Percentiles rank a stretch among this genome's conserved stretches.
These are phyloP conservation scores for Microplitis manilae DNA, from an alignment of 2,888 invertebrate species.

Conservation along the genomic window DNA sequence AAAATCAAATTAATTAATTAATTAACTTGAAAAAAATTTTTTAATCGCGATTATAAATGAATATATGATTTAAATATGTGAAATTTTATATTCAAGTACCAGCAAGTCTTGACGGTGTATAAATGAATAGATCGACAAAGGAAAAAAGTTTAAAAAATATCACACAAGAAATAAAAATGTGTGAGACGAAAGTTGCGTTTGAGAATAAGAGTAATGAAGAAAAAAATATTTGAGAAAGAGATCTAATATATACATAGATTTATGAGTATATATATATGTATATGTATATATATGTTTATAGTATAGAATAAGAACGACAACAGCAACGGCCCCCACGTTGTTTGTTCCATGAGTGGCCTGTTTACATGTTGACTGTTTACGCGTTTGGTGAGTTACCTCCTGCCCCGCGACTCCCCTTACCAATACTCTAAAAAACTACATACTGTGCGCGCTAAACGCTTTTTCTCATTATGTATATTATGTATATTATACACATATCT, in stretches of 20 bases:
- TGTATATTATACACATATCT: no score
- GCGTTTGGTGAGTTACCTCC: slow-evolving; percentile 63
- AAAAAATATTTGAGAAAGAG: neutral
- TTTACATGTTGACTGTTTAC: slow-evolving; percentile 73
- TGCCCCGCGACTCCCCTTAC: slow-evolving; percentile 42
- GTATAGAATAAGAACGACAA: slow-evolving; percentile 51
- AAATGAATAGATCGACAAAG: neutral
- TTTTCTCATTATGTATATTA: no score
- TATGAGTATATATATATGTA: neutral
- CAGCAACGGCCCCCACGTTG: slow-evolving; percentile 70
- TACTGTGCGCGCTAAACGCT: slow-evolving; percentile 4
- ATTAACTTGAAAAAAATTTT: no score
- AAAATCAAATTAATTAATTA: no score
- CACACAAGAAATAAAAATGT: neutral
- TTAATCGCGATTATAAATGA: no score
- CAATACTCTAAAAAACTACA: neutral
- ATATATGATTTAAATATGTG: no score
- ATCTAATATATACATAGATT: neutral
- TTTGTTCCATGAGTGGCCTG: slow-evolving; percentile 72
- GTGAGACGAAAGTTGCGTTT: neutral
- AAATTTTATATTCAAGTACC: no score
- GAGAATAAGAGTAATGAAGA: neutral
- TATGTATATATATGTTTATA: neutral
- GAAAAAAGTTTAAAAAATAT: neutral
- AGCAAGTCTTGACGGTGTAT: neutral